These are phyloP conservation scores for Callyntrura guangdongensis DNA, from an alignment of 2,888 invertebrate species.

Conservation along the genomic window DNA sequence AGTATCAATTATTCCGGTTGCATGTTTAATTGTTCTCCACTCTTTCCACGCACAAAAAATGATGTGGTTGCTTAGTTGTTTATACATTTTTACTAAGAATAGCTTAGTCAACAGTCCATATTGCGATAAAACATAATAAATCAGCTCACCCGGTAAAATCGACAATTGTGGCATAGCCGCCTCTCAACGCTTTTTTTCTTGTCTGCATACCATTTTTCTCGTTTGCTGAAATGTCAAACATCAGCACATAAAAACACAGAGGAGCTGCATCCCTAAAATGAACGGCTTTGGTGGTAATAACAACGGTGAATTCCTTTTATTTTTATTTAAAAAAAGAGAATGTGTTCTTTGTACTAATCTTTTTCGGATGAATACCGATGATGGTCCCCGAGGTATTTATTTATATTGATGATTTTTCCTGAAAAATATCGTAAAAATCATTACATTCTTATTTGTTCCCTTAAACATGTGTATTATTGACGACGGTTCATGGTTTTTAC, in stretches of 20 bases:
- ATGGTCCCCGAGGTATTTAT: constrained; percentile 60
- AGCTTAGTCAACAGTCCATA: not conserved
- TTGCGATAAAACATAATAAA: not conserved
- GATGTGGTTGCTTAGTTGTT: not conserved
- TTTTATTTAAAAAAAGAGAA: constrained; percentile 56
- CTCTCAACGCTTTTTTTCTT: constrained; percentile 56
- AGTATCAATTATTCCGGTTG: constrained; percentile 58
- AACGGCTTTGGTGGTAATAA: constrained; percentile 40
- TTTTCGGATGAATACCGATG: constrained; percentile 16
- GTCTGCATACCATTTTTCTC: constrained; percentile 30
- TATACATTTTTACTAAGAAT: not conserved
- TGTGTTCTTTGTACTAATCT: constrained; percentile 55
- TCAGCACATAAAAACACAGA: not conserved
- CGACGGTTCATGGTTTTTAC: not conserved
- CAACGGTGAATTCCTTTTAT: constrained; percentile 49
- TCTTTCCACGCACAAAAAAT: constrained; percentile 32
- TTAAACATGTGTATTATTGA: not conserved
- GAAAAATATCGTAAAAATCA: constrained; percentile 58
- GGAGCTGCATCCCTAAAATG: constrained; percentile 17
- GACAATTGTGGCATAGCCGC: not conserved
- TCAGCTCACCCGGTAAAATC: no score
- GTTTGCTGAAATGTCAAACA: constrained; percentile 29
- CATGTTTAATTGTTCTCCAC: not conserved
- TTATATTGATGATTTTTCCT: constrained; percentile 64
- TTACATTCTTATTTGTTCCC: constrained; percentile 39